Percentiles rank a stretch among this genome's conserved stretches.
phyloP scores from a whole-genome alignment of 2,113 vertebrate species.

The Apteryx owenii region DNA sequence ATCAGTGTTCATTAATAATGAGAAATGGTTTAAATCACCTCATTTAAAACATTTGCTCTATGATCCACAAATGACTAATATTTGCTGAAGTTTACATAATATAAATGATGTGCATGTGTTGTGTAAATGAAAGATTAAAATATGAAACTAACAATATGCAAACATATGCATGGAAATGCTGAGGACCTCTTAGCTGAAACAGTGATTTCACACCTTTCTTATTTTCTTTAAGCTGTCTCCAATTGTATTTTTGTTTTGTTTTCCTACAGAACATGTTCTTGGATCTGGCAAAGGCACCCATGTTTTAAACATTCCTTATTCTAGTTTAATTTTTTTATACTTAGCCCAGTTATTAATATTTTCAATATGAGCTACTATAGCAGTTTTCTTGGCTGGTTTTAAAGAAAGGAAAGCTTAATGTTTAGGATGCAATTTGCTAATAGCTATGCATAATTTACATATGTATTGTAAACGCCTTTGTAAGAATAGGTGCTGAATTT shows the following conservation, averaged over 20 bases:
- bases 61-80: constrained; percentile 83
- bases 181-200: constrained; percentile 76
- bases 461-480: constrained; percentile 43
- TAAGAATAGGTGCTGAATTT: not conserved
- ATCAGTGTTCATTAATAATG: constrained; percentile 83
- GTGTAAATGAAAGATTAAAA: constrained; percentile 83
- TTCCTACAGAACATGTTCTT: constrained; percentile 55
- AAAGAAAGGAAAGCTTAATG: constrained; percentile 31
- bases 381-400: constrained; percentile 36
- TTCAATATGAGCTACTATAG: constrained; percentile 15
- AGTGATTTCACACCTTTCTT: constrained; percentile 76
- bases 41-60: constrained; percentile 84
- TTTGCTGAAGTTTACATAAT: constrained; percentile 84
- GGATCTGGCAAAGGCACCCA: constrained; percentile 55
- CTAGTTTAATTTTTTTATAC: constrained; percentile 40
- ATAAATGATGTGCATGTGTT: constrained; percentile 82
- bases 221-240: constrained; percentile 73
- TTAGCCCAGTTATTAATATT: constrained; percentile 50
- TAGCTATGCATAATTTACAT: constrained; percentile 44
- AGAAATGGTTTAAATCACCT: constrained; percentile 83
- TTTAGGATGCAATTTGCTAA: constrained; percentile 53
- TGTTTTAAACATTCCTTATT: constrained; percentile 61
- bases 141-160: constrained; percentile 81
- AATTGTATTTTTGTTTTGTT: constrained; percentile 75
- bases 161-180: constrained; percentile 75